Evolutionary conservation across 2,888 invertebrate species (phyloP).

Genomic region (Phrixothrix hirtus): DNA sequence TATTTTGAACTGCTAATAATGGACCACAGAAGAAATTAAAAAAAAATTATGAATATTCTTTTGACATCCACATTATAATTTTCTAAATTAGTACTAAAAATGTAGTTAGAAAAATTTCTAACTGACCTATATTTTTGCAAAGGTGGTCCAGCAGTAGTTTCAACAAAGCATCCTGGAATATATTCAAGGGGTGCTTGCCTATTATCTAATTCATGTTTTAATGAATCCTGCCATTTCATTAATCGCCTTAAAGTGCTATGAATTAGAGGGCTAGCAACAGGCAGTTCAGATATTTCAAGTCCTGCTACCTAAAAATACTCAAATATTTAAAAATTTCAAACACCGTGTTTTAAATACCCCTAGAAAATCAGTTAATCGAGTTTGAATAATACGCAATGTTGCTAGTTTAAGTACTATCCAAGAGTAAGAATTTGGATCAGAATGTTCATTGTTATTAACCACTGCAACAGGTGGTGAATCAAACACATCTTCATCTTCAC

Average conservation of each 20-base stretch:
- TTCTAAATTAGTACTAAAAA: too few species aligned
- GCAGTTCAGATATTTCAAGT: constrained; percentile 68
- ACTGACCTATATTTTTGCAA: constrained; percentile 83
- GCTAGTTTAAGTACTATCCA: constrained; percentile 94
- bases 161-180: constrained; percentile 89
- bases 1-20: too few species aligned
- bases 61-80: too few species aligned
- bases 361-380: constrained; percentile 85
- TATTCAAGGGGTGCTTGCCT: constrained; percentile 83
- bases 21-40: too few species aligned
- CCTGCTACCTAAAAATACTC: constrained; percentile 50
- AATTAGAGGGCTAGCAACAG: constrained; percentile 90
- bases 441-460: constrained; percentile 80
- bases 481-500: constrained; percentile 82
- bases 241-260: constrained; percentile 86
- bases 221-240: constrained; percentile 83
- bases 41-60: too few species aligned
- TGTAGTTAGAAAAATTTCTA: too few species aligned
- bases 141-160: constrained; percentile 77
- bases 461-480: constrained; percentile 59
- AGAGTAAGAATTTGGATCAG: constrained; percentile 91
- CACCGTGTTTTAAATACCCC: constrained; percentile 47
- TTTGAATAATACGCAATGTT: constrained; percentile 80
- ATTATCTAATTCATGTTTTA: constrained; percentile 72
- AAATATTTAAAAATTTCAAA: too few species aligned